Conservation (phyloP, 2,888 invertebrate species). For the Aporophyla nigra region DNA sequence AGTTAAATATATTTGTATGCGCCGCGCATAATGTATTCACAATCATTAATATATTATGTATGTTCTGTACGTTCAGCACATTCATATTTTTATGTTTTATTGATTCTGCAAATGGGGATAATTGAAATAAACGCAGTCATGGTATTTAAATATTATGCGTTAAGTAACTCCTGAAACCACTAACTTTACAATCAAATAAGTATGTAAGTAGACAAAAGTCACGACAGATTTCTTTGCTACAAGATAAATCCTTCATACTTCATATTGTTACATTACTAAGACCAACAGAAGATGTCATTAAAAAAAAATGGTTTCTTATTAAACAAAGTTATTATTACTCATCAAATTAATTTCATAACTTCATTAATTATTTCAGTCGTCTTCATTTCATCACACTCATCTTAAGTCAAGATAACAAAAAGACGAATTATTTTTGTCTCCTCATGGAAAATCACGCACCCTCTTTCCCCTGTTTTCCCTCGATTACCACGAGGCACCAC, state of each 20-base stretch:
- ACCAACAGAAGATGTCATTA: neutral
- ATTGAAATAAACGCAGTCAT: neutral
- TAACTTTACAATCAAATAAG: too few relatives aligned
- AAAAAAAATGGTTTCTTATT: conserved; percentile 5
- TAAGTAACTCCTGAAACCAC: neutral
- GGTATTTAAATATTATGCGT: neutral
- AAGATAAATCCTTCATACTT: neutral
- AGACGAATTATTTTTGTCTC: neutral
- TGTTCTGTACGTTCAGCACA: conserved; percentile 16
- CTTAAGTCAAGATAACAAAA: conserved; percentile 1
- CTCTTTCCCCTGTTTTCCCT: conserved; percentile 4
- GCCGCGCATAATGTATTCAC: conserved; percentile 23
- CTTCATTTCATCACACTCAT: conserved; percentile 1
- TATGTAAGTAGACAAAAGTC: too few relatives aligned
- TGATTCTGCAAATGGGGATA: neutral
- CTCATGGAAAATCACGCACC: neutral
- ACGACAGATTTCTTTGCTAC: too few relatives aligned
- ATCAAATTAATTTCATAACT: conserved; percentile 19
- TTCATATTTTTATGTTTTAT: conserved; percentile 8
- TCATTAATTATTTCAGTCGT: conserved; percentile 9
- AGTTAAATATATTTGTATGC: conserved; percentile 1
- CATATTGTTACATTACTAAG: neutral
- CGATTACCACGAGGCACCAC: conserved; percentile 19
- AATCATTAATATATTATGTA: conserved; percentile 23
- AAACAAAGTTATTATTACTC: conserved; percentile 19